Conservation (phyloP, 2,888 invertebrate species). For the Dasypogon diadema region DNA sequence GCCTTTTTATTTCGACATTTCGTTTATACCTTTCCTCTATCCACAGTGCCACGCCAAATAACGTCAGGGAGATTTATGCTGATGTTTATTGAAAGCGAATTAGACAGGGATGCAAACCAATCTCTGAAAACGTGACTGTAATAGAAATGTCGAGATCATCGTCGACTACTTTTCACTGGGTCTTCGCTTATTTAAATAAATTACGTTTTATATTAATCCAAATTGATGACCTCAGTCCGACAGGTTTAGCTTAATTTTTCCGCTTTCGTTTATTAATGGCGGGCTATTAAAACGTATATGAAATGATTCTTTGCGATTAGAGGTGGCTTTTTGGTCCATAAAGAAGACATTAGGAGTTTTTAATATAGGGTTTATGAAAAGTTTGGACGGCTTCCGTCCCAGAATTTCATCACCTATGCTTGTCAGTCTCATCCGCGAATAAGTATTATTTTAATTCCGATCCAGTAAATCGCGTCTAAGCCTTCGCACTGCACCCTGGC, state of each 20-base stretch:
- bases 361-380: too few relatives aligned
- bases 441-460: too few relatives aligned
- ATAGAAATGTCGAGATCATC: constrained; percentile 7
- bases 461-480: too few relatives aligned
- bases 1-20: constrained; percentile 46
- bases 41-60: constrained; percentile 17
- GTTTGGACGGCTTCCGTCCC: too few relatives aligned
- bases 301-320: too few relatives aligned
- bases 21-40: constrained; percentile 3
- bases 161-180: not conserved
- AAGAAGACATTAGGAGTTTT: too few relatives aligned
- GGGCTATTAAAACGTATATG: too few relatives aligned
- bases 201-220: constrained; percentile 14
- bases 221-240: not conserved
- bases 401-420: too few relatives aligned
- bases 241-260: not conserved
- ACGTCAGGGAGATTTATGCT: constrained; percentile 56
- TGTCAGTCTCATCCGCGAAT: too few relatives aligned
- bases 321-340: too few relatives aligned
- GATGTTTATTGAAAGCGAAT: constrained; percentile 59
- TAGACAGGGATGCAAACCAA: constrained; percentile 54
- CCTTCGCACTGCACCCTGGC: too few relatives aligned
- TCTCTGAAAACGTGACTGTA: constrained; percentile 40
- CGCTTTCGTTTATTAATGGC: not conserved
- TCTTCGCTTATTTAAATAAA: constrained; percentile 23